phyloP scores from a whole-genome alignment of 2,888 invertebrate genomes.

The Spatulosminthurus flaviceps region DNA sequence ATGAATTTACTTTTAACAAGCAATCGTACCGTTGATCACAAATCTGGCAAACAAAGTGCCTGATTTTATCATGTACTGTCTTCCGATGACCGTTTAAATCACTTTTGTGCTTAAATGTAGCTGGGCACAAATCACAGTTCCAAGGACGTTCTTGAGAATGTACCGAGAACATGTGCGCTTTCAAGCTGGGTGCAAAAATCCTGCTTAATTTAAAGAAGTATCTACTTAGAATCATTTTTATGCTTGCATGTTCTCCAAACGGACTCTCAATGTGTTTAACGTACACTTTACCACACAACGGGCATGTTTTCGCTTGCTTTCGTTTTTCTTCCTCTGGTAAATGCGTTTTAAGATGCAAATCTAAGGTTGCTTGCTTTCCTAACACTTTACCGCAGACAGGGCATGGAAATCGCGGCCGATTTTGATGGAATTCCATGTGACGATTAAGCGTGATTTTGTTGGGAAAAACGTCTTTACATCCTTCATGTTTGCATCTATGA shows the following conservation, averaged over 20 bases:
- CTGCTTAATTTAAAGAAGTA: constrained; percentile 6
- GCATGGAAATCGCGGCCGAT: constrained; percentile 40
- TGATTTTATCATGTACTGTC: constrained; percentile 45
- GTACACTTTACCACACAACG: constrained; percentile 47
- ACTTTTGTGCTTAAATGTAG: constrained; percentile 49
- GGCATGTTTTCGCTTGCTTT: constrained; percentile 42
- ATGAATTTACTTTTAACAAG: not conserved
- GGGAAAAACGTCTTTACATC: constrained; percentile 35
- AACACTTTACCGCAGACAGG: constrained; percentile 30
- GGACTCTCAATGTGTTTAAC: too few relatives aligned
- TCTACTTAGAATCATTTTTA: too few relatives aligned
- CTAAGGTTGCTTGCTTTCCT: constrained; percentile 36
- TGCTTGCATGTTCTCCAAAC: too few relatives aligned
- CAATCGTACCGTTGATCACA: constrained; percentile 41
- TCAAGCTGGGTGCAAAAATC: constrained; percentile 45
- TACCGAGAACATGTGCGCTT: constrained; percentile 49
- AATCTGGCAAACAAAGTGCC: constrained; percentile 43
- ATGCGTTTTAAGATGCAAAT: constrained; percentile 47
- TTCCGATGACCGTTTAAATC: constrained; percentile 49
- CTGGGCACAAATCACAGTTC: constrained; percentile 46
- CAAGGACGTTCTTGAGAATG: constrained; percentile 47
- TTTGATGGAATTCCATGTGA: constrained; percentile 34
- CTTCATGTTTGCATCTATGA: constrained; percentile 7
- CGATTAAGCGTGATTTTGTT: constrained; percentile 35
- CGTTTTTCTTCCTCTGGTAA: constrained; percentile 47